Evolutionary conservation across 2,113 vertebrate species (phyloP), one percentile per base, ranked within the genome.

Genomic region (Ardeotis arabs): DNA sequence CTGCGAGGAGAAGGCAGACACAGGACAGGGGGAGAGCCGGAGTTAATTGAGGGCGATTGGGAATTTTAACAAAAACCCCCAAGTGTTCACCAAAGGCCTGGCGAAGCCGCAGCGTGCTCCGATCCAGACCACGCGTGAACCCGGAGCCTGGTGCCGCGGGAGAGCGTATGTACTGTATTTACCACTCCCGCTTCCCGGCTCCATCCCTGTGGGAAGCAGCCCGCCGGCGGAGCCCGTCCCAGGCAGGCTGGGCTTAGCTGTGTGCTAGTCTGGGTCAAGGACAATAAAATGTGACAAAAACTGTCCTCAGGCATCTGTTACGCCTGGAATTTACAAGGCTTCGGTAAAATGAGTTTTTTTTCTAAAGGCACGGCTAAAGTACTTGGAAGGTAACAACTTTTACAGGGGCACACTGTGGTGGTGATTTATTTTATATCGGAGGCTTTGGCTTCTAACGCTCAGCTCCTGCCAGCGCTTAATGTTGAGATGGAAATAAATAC

Each of bases 1-100:
- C 99, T 99, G 98, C 2, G 73, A 59, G 35, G 56, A 49, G 77
- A 47, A 84, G 86, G 94, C 39, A 82, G 17, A 89, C 24, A 90
- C 6, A 63, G 89, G 87, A 88, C 87, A 95, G 20, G 7, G 14
- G 41, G 56, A 31, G 59, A 67, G 77, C 0, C 12, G n/a, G 31
- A 23, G 23, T 87, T 66, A 93, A 31, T 1, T 1, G 25, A 19
- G 28, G 24, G 2, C 2, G 0, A 14, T 0, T 0, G 20, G 55
- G 29, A 29, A 31, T 31, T 69, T 37, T 27, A 45, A 50, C 13
- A 9, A 12, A 4, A 0, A 11, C 28, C 31, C n/a, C 44, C 0
- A 5, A 10, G 31, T 3, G 49, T 62, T 11, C 15, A 55, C 49
- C 49, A 25, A 62, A 76, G 0, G 35, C 69, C 75, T 5, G 3